Conservation (phyloP, 2,888 invertebrate genomes). For the Caenorhabditis becei region DNA sequence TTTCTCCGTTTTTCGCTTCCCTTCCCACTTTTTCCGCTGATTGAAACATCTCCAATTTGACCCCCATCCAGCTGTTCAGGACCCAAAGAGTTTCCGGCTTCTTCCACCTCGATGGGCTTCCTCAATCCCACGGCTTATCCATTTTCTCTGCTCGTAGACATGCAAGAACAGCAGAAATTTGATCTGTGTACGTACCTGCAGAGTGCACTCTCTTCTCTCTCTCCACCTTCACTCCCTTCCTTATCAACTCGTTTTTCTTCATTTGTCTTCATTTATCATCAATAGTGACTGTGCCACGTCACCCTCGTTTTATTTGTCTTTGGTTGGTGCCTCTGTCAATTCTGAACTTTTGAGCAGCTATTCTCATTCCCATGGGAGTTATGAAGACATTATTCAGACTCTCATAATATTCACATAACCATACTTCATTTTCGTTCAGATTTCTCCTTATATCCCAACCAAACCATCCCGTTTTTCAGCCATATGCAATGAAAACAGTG, state of each 20-base stretch:
- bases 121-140: slow-evolving; percentile 36
- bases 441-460: no score
- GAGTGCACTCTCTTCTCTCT: slow-evolving; percentile 34
- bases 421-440: not conserved
- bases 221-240: slow-evolving; percentile 10
- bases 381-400: slow-evolving; percentile 21
- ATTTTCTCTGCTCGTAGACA: not conserved
- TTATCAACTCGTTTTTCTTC: slow-evolving; percentile 32
- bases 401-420: slow-evolving; percentile 11
- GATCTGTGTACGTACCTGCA: slow-evolving; percentile 28
- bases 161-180: slow-evolving; percentile 32
- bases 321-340: slow-evolving; percentile 11
- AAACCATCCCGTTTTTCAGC: slow-evolving; percentile 28
- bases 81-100: slow-evolving; percentile 23
- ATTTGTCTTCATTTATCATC: slow-evolving; percentile 24
- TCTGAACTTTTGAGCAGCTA: slow-evolving; percentile 16
- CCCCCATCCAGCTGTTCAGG: slow-evolving; percentile 24
- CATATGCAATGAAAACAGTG: slow-evolving; percentile 68
- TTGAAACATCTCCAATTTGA: slow-evolving; percentile 36
- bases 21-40: slow-evolving; percentile 27
- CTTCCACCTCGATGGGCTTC: slow-evolving; percentile 43
- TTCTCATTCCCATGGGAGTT: slow-evolving; percentile 20
- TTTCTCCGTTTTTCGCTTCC: slow-evolving; percentile 39
- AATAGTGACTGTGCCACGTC: slow-evolving; percentile 26
- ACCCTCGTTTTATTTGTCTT: not conserved